Evolutionary conservation across 2,797 vertebrate genomes (phyloP).

Genomic region (Glyptemys insculpta): DNA sequence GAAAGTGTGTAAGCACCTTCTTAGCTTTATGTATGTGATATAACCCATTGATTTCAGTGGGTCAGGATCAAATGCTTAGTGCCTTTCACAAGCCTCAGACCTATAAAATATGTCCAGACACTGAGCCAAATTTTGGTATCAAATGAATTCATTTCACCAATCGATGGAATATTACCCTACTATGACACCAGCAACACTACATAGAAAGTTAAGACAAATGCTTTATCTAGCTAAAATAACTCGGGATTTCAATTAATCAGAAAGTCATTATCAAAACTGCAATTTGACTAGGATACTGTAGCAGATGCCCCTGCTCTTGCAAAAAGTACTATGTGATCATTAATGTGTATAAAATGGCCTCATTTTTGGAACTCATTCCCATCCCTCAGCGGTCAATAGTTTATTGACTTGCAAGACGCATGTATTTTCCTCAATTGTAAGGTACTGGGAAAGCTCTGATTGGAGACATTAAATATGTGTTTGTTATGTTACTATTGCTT

Average conservation of each 20-base stretch:
- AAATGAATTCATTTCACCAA: neutral
- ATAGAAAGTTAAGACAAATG: neutral
- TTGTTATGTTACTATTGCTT: neutral
- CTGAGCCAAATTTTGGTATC: neutral
- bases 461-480: neutral
- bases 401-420: constrained; percentile 37
- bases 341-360: constrained; percentile 61
- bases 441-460: neutral
- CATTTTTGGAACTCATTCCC: constrained; percentile 44
- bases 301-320: constrained; percentile 63
- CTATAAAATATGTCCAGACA: neutral
- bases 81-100: neutral
- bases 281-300: constrained; percentile 58
- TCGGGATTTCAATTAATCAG: constrained; percentile 60
- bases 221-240: constrained; percentile 57
- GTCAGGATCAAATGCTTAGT: neutral
- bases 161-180: neutral
- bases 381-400: constrained; percentile 39
- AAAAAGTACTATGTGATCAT: constrained; percentile 37
- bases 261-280: constrained; percentile 61
- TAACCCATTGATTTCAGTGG: neutral
- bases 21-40: neutral
- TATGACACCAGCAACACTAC: constrained; percentile 1
- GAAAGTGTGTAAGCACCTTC: neutral
- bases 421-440: neutral